Conservation (phyloP, 2,797 vertebrate genomes). For the Australoheros facetus region DNA sequence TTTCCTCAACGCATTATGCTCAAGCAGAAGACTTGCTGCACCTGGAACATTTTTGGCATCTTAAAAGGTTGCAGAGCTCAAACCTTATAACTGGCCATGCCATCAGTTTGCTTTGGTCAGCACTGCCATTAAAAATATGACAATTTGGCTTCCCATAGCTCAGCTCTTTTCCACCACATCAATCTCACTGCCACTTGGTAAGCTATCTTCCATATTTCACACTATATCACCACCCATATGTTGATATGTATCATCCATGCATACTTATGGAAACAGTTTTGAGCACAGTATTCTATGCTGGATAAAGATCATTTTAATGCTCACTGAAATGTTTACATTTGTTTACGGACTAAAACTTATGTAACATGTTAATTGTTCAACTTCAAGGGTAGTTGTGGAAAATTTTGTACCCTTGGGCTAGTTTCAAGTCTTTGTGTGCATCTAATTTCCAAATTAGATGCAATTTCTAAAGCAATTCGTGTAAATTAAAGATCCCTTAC, state of each 20-base stretch:
- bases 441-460: neutral
- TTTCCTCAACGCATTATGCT: slow-evolving; percentile 12
- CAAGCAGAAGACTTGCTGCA: neutral
- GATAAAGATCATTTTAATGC: neutral
- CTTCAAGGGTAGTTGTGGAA: neutral
- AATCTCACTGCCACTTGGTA: slow-evolving; percentile 18
- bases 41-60: slow-evolving; percentile 10
- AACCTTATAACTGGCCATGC: neutral
- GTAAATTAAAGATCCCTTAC: neutral
- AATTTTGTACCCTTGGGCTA: neutral
- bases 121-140: slow-evolving; percentile 35
- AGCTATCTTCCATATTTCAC: slow-evolving; percentile 24
- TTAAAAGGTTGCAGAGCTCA: slow-evolving; percentile 27
- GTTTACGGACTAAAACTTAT: neutral
- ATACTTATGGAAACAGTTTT: neutral
- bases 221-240: slow-evolving; percentile 15
- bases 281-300: neutral
- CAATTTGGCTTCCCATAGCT: slow-evolving; percentile 29
- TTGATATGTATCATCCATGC: slow-evolving; percentile 18
- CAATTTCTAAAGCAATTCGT: neutral
- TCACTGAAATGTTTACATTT: neutral
- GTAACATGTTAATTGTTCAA: neutral
- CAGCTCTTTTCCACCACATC: slow-evolving; percentile 14
- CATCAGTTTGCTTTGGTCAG: slow-evolving; percentile 45
- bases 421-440: neutral